Evolutionary conservation across 2,113 vertebrate genomes (phyloP), one percentile per base, ranked within the genome.

Genomic region (Triplophysa siluroides): DNA sequence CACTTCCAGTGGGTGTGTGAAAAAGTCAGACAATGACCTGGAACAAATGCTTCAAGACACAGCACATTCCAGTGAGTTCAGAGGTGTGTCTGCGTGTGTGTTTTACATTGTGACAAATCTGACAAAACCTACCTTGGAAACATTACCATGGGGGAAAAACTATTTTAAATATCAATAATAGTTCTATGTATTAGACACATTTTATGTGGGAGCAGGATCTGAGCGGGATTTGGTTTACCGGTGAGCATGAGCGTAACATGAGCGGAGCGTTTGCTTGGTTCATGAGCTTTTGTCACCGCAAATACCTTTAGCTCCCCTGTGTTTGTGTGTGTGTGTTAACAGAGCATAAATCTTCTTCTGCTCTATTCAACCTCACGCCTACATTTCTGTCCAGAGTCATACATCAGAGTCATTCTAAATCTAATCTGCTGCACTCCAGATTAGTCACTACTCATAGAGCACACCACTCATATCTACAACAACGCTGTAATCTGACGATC

Each of bases 41-140:
- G 56, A 83, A 78, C 65, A 81, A 74, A 83, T 78, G 65, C 66
- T 43, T 8, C 21, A 45, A 67, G 82, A 84, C 78, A 75, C 41
- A 45, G 58, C 76, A 62, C 80, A 85, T 85, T 87, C 83, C 76
- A 71, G 58, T 80, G 52, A 47, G 72, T 50, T 68, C 62, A 78
- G 68, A 23, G 16, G 33, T 23, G 16, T n/a, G 64, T n/a, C 23
- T 26, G 29, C 26, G 61, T 78, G 76, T 83, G 68, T 73, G 19
- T 70, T 62, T 71, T 38, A 38, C 29, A 29, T 29, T 29, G 29
- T 29, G 29, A 4, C 33, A 38, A 38, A 7, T 38, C 33, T 38
- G 33, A 38, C 33, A 38, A 38, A 38, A 8, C 33, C 33, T 38
- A 38, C 33, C 33, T 7, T 38, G 33, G 33, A 8, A 38, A 38